Percentiles rank a stretch among this genome's conserved stretches.
phyloP scores from a whole-genome alignment of 1,140 invertebrate species.

The Leptinotarsa undecemlineata region DNA sequence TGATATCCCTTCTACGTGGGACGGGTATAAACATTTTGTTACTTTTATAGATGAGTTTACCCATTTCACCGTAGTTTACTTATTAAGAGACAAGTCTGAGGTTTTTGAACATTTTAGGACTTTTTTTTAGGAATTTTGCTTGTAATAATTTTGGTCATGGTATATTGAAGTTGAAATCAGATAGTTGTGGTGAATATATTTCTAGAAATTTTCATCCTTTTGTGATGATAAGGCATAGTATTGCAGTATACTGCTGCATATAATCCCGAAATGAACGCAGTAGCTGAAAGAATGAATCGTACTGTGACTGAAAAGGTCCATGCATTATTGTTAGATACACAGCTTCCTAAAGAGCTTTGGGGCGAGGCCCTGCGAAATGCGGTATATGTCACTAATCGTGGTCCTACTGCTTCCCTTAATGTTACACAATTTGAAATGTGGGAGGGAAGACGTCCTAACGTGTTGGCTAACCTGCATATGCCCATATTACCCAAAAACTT shows the following conservation, averaged over 20 bases:
- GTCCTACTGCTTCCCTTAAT: no score
- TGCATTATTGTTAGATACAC: background rate
- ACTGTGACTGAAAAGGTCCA: background rate
- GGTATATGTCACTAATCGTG: no score
- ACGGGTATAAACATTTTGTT: no score
- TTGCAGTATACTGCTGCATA: background rate
- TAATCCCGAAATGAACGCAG: background rate
- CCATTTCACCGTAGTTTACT: background rate
- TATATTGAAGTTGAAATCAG: background rate
- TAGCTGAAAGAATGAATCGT: conserved; percentile 4
- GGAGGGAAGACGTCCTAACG: no score
- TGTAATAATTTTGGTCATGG: background rate
- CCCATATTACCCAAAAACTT: no score
- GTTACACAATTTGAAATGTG: no score
- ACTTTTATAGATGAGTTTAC: background rate
- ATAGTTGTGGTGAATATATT: background rate
- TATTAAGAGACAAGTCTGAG: background rate
- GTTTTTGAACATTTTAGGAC: background rate
- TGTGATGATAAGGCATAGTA: background rate
- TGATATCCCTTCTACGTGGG: no score
- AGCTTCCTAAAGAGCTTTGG: background rate
- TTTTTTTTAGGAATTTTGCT: no score
- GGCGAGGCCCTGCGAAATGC: background rate
- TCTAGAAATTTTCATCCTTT: background rate
- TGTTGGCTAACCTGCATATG: no score